Conservation (phyloP, 2,113 vertebrate species). For the Oenanthe melanoleuca region DNA sequence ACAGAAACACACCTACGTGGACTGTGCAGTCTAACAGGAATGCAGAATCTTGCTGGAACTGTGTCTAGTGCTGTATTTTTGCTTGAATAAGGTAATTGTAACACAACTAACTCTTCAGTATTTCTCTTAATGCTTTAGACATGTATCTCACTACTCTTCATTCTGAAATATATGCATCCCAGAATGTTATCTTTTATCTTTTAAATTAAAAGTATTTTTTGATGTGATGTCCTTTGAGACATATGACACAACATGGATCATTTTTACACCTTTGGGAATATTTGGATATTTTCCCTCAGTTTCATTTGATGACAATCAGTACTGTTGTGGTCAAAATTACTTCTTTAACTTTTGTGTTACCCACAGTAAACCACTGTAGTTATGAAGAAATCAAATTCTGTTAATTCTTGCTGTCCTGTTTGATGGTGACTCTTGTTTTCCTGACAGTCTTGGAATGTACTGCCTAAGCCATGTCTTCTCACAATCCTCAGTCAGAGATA, state of each 20-base stretch:
- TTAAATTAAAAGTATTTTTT: neutral
- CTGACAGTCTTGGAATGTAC: neutral
- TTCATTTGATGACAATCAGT: neutral
- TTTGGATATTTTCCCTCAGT: neutral
- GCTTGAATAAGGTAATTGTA: neutral
- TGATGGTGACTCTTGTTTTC: neutral
- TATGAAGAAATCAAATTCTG: neutral
- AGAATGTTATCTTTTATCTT: neutral
- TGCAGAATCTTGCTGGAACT: neutral
- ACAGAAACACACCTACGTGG: rapidly evolving
- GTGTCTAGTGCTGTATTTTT: neutral
- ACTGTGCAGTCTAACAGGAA: neutral
- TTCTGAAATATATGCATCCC: neutral
- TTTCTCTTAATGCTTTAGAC: neutral
- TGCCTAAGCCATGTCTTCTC: neutral
- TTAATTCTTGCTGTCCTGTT: neutral
- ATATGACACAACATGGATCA: too few species aligned
- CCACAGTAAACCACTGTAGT: neutral
- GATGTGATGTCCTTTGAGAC: neutral
- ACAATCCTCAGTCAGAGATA: neutral
- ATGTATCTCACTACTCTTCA: neutral
- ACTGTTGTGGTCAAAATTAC: neutral
- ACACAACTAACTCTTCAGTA: neutral
- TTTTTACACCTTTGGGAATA: too few species aligned
- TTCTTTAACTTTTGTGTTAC: neutral